Evolutionary conservation across 2,888 invertebrate genomes (phyloP), one percentile per base, ranked within the genome.

Genomic region (Polydesmus complanatus): DNA sequence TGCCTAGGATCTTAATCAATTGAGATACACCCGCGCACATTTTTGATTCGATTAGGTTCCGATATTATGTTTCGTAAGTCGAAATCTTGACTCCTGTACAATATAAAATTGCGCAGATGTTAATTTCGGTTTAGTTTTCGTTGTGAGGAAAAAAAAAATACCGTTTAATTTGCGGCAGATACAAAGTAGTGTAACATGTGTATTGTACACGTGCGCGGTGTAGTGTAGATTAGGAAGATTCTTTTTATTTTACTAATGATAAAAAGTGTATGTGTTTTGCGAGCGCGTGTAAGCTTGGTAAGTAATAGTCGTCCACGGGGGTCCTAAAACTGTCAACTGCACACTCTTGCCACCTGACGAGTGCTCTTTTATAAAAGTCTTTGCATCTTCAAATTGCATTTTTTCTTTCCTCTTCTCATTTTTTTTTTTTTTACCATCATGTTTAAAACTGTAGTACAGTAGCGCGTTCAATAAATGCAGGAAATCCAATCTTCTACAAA

Each of bases 321-420:
- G 57, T 26, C 23, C 27, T 22, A 27, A 27, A 23, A 22, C 25
- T 25, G 27, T 57, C 27, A 27, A 26, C 26, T 27, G 27, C 37
- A 49, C 56, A 56, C 57, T 57, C 57, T 49, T 57, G 49, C 57
- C 57, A 57, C 57, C 57, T 57, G 57, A 57, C 49, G 57, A 57
- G 57, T 23, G 23, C 23, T 18, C 48, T 48, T 25, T 48, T 57
- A 48, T 48, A 48, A 8, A 37, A 37, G 14, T 5, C 37, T 37
- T 57, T 48, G 23, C 57, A 25, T 57, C 49, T 25, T n/a, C 22
- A 49, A 27, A 27, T 57, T 57, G 48, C 49, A 48, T 22, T 49
- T 22, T 49, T 57, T 57, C 25, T 37, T n/a, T 23, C 22, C n/a
- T 57, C 26, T 57, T 37, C 26, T 26, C 23, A 14, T 54, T 25